phyloP scores from a whole-genome alignment of 2,888 invertebrate genomes.

The Desoria tigrina region DNA sequence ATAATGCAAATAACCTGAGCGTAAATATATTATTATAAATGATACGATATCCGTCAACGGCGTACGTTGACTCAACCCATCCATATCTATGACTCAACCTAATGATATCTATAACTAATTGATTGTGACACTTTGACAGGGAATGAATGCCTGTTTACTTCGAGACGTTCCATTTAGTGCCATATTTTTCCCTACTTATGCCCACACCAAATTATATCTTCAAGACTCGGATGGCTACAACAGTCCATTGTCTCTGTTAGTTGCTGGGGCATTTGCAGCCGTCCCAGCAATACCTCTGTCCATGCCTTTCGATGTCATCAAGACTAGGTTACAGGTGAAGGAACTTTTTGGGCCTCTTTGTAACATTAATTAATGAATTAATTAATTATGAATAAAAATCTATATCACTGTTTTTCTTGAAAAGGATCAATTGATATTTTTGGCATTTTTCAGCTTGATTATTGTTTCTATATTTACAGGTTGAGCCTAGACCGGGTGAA shows the following conservation, averaged over 20 bases:
- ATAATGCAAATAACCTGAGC: too few relatives aligned
- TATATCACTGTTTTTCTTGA: too few relatives aligned
- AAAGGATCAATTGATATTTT: background rate
- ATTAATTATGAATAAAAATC: too few relatives aligned
- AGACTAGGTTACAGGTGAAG: conserved; percentile 57
- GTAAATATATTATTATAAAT: too few relatives aligned
- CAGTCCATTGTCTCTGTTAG: conserved; percentile 58
- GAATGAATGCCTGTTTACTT: conserved; percentile 63
- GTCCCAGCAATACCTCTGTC: conserved; percentile 60
- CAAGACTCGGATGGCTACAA: conserved; percentile 63
- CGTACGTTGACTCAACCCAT: too few relatives aligned
- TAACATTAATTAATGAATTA: too few relatives aligned
- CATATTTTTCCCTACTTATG: conserved; percentile 65
- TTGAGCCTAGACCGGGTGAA: conserved; percentile 62
- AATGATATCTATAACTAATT: too few relatives aligned
- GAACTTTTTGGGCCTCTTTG: background rate
- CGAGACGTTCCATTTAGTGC: conserved; percentile 64
- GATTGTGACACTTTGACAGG: too few relatives aligned
- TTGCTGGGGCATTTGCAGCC: conserved; percentile 58
- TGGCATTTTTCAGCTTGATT: background rate
- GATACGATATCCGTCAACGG: too few relatives aligned
- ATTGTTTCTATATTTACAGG: conserved; percentile 55
- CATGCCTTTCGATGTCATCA: conserved; percentile 66
- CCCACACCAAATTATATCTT: conserved; percentile 61
- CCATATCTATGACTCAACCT: too few relatives aligned